Conservation (phyloP, 2,113 vertebrate species). For the Oncorhynchus nerka region DNA sequence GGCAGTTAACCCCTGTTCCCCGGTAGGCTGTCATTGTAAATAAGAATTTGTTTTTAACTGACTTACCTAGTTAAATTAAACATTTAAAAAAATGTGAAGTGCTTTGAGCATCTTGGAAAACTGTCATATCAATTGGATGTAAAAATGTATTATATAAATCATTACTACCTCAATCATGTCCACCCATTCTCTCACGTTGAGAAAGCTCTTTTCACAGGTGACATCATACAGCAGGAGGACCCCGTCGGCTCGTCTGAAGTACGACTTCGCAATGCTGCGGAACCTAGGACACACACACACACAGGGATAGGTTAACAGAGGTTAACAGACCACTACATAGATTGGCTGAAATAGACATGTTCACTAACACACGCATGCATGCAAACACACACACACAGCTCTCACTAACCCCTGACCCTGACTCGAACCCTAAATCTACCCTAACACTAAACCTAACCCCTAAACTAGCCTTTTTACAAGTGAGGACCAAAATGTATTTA, state of each 20-base stretch:
- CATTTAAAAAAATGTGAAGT: too few relatives aligned
- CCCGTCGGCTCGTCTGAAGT: slow-evolving; percentile 93
- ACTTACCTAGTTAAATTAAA: too few relatives aligned
- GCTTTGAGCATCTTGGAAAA: too few relatives aligned
- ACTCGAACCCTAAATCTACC: too few relatives aligned
- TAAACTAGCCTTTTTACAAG: too few relatives aligned
- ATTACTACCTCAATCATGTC: slow-evolving; percentile 88
- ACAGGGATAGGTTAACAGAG: background rate
- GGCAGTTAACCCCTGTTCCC: too few relatives aligned
- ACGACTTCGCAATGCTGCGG: slow-evolving; percentile 95
- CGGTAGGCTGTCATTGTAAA: too few relatives aligned
- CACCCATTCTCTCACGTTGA: slow-evolving; percentile 93
- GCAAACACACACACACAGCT: slow-evolving; percentile 70
- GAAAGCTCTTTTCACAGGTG: slow-evolving; percentile 90
- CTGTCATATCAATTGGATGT: too few relatives aligned
- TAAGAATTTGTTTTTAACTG: too few relatives aligned
- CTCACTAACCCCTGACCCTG: slow-evolving; percentile 41
- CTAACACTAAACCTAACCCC: too few relatives aligned
- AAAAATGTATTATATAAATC: too few relatives aligned
- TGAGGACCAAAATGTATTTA: too few relatives aligned
- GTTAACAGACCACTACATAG: background rate
- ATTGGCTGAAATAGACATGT: background rate
- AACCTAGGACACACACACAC: slow-evolving; percentile 74
- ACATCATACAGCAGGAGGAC: slow-evolving; percentile 92
- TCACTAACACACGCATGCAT: background rate